phyloP scores from a whole-genome alignment of 2,113 vertebrate genomes.

The Rattus rattus region DNA sequence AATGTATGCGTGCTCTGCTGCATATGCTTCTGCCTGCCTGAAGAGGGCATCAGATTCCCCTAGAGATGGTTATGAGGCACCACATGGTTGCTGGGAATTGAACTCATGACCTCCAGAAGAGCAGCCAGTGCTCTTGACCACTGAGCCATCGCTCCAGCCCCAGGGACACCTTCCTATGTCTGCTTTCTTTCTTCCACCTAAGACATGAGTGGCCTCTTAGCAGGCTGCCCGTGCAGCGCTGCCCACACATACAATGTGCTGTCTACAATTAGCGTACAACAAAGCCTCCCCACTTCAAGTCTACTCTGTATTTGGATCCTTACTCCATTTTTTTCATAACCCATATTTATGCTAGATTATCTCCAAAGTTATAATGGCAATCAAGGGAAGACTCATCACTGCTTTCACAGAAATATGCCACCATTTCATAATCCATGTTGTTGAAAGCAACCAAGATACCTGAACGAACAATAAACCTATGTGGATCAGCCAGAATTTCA shows the following conservation, averaged over 20 bases:
- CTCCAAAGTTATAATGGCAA: not conserved
- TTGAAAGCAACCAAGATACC: conserved; percentile 19
- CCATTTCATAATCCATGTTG: not conserved
- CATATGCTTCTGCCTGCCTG: no score
- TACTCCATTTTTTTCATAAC: not conserved
- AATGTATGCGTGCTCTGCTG: no score
- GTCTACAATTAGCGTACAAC: not conserved
- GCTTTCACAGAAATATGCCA: not conserved
- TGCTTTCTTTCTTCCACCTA: not conserved
- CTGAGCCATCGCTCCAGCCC: no score
- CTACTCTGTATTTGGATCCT: not conserved
- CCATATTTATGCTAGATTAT: conserved; percentile 1
- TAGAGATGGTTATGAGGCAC: no score
- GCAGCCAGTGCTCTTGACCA: no score
- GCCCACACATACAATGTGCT: not conserved
- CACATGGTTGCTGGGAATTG: no score
- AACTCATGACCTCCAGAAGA: no score
- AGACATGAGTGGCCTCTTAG: not conserved
- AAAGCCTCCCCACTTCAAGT: not conserved
- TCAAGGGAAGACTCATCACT: not conserved
- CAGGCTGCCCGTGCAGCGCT: not conserved
- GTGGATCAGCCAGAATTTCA: not conserved
- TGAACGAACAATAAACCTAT: not conserved
- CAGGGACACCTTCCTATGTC: not conserved
- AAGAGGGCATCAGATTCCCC: no score